Conservation (phyloP, 2,113 vertebrate genomes). For the Oryctolagus cuniculus region mOryCun1.1 NC_091434.1:77948501-77949000, state of each 20-base stretch:
- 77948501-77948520: too few relatives aligned
- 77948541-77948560: too few relatives aligned
- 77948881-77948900: not conserved
- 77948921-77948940: constrained; percentile 5
- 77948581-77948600: too few relatives aligned
- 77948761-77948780: not conserved
- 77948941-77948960: not conserved
- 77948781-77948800: not conserved
- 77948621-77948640: too few relatives aligned
- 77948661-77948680: too few relatives aligned
- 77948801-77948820: not conserved
- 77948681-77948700: too few relatives aligned
- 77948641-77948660: too few relatives aligned
- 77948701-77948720: too few relatives aligned
- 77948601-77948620: too few relatives aligned
- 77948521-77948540: too few relatives aligned
- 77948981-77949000: not conserved
- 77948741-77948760: not conserved
- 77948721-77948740: too few relatives aligned
- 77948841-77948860: not conserved
- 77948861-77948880: not conserved
- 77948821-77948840: not conserved
- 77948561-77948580: too few relatives aligned
- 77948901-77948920: not conserved
- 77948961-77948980: not conserved